Percentiles rank a stretch among this genome's conserved stretches.
These are phyloP conservation scores for Lasioglossum morio DNA, from an alignment of 2,888 invertebrate species.

Conservation along the genomic window DNA sequence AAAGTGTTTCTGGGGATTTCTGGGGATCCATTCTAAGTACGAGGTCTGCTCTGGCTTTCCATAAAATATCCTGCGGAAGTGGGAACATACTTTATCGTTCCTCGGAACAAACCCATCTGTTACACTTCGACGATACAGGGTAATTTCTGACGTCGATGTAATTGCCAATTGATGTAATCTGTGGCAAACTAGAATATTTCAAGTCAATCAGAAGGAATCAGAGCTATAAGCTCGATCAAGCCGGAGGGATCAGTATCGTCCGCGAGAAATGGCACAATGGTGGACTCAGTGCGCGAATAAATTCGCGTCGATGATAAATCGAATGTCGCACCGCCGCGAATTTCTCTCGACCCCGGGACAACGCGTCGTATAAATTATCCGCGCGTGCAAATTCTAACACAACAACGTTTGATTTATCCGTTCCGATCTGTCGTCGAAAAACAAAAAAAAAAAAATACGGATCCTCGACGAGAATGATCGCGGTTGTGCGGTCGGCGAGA, in stretches of 20 bases:
- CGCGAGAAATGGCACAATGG: constrained; percentile 13
- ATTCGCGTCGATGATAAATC: constrained; percentile 51
- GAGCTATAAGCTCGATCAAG: not conserved
- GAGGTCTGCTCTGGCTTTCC: not conserved
- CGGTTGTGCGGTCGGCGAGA: not conserved
- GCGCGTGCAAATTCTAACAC: constrained; percentile 24
- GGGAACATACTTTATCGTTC: not conserved
- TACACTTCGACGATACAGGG: not conserved
- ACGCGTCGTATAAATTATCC: constrained; percentile 36
- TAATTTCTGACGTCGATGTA: too few relatives aligned
- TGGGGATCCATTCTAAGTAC: not conserved
- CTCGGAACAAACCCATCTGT: not conserved
- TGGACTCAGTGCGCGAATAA: constrained; percentile 24
- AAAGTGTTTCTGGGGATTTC: constrained; percentile 5
- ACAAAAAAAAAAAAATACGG: not conserved
- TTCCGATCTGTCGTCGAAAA: not conserved
- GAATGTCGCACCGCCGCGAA: constrained; percentile 36
- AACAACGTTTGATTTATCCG: constrained; percentile 31
- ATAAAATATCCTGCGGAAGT: not conserved
- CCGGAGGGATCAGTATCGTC: not conserved
- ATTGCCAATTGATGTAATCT: too few relatives aligned
- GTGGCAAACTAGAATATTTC: too few relatives aligned
- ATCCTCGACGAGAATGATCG: not conserved
- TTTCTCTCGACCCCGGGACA: constrained; percentile 22
- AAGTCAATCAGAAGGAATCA: not conserved